Evolutionary conservation across 2,113 vertebrate species (phyloP).

Genomic region (Piaya cayana): DNA sequence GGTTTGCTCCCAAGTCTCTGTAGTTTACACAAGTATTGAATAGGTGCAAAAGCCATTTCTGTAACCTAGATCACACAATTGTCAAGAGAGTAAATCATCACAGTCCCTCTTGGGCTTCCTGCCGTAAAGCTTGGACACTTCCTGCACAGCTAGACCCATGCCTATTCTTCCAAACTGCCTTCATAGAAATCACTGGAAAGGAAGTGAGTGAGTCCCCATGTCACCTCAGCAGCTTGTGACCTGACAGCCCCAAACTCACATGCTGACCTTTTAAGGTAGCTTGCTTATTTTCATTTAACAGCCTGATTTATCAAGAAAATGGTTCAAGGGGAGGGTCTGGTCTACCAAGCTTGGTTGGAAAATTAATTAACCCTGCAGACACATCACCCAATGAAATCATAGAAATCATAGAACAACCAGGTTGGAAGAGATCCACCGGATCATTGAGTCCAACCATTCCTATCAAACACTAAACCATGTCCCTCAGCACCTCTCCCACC

Average conservation of each 20-base stretch:
- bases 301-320: not conserved
- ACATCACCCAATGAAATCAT: too few species aligned
- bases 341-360: constrained; percentile 6
- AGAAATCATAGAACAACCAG: too few species aligned
- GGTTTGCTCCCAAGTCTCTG: not conserved
- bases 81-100: not conserved
- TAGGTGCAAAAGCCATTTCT: not conserved
- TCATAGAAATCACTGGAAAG: not conserved
- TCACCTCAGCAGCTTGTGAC: not conserved
- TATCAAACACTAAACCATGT: too few species aligned
- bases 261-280: not conserved
- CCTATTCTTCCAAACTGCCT: not conserved
- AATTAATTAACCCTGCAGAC: not conserved
- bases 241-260: not conserved
- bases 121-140: not conserved
- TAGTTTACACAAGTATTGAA: not conserved
- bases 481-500: too few species aligned
- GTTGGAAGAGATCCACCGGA: too few species aligned
- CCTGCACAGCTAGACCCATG: not conserved
- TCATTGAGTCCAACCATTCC: too few species aligned
- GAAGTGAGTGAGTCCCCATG: not conserved
- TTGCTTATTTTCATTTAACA: constrained; percentile 11
- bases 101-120: not conserved
- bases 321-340: not conserved
- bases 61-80: not conserved